Conservation (phyloP, 2,888 invertebrate species). For the Lingula anatina region DNA sequence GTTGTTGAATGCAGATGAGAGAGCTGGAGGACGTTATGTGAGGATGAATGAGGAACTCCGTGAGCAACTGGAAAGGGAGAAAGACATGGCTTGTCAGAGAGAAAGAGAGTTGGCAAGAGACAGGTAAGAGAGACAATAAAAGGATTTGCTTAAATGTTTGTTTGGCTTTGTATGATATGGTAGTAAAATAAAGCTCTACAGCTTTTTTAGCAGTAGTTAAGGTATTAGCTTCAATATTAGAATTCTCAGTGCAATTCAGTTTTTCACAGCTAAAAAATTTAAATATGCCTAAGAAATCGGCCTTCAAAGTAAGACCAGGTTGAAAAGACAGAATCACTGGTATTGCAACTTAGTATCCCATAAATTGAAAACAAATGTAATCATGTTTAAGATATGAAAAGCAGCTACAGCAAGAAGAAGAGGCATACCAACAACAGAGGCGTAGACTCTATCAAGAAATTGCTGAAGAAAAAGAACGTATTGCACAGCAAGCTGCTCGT, state of each 20-base stretch:
- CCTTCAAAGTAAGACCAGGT: too few species aligned
- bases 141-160: too few species aligned
- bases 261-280: too few species aligned
- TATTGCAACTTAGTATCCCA: too few species aligned
- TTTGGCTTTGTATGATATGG: too few species aligned
- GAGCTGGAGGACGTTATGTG: slow-evolving; percentile 47
- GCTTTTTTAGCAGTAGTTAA: too few species aligned
- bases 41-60: slow-evolving; percentile 50
- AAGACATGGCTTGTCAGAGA: slow-evolving; percentile 48
- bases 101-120: slow-evolving; percentile 49
- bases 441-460: slow-evolving; percentile 47
- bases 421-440: slow-evolving; percentile 48
- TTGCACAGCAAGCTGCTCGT: slow-evolving; percentile 36
- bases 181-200: too few species aligned
- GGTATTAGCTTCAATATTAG: too few species aligned
- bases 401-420: slow-evolving; percentile 50
- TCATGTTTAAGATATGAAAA: slow-evolving; percentile 50
- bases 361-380: too few species aligned
- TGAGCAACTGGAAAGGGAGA: slow-evolving; percentile 49
- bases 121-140: slow-evolving; percentile 31
- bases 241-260: too few species aligned
- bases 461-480: slow-evolving; percentile 50
- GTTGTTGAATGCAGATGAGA: slow-evolving; percentile 48
- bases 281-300: too few species aligned
- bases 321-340: too few species aligned